A percentile compares a stretch with the other conserved stretches of the same genome.
Conservation (phyloP, 2,113 vertebrate genomes). For the Silurus meridionalis region DNA sequence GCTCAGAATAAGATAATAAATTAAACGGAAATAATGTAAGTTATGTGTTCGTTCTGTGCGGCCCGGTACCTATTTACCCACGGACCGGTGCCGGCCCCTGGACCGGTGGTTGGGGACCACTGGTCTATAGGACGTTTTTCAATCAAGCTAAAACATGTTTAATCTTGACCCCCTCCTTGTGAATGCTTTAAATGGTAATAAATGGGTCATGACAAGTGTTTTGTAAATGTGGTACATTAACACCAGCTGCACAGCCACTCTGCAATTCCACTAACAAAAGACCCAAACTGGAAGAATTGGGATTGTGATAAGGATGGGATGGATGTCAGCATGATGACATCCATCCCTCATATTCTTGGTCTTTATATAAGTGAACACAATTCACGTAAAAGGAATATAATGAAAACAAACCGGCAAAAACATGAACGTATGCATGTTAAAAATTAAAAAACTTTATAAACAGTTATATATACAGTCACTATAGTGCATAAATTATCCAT, state of each 20-base stretch:
- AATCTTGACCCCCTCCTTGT: constrained; percentile 41
- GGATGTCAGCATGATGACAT: neutral
- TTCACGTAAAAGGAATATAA: neutral
- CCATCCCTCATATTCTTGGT: too few species aligned
- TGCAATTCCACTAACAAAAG: constrained; percentile 20
- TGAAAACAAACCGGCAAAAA: neutral
- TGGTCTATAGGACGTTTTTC: constrained; percentile 39
- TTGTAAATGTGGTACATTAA: constrained; percentile 46
- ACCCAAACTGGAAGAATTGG: constrained; percentile 2
- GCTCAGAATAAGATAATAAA: too few species aligned
- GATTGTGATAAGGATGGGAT: constrained; percentile 10
- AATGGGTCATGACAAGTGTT: constrained; percentile 44
- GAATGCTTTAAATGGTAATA: constrained; percentile 54
- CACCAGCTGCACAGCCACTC: neutral
- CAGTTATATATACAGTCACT: neutral
- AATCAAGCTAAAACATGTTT: constrained; percentile 57
- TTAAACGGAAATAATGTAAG: too few species aligned
- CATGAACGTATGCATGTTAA: neutral
- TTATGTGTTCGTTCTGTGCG: too few species aligned
- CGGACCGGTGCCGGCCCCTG: too few species aligned
- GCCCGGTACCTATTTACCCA: too few species aligned
- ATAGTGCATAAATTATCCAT: neutral
- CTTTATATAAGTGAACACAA: neutral
- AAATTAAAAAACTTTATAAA: too few species aligned
- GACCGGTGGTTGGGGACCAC: too few species aligned